Conservation (phyloP, 2,797 vertebrate species). For the Glyptemys insculpta region DNA sequence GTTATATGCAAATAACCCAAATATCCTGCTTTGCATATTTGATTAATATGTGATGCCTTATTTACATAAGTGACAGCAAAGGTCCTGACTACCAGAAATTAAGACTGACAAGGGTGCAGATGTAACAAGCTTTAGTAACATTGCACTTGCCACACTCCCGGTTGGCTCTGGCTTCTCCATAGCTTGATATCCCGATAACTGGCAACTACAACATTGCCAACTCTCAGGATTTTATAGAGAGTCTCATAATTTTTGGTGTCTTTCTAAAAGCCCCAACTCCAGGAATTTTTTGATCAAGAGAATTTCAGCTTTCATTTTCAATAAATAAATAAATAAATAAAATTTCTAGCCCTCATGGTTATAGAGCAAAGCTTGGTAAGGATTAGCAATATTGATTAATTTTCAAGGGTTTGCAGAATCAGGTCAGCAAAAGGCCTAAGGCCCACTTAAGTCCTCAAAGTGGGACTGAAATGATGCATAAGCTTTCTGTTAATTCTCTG, state of each 20-base stretch:
- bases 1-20: background rate
- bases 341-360: accelerated
- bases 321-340: background rate
- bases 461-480: background rate
- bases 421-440: background rate
- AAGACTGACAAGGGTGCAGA: background rate
- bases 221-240: background rate
- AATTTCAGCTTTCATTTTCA: background rate
- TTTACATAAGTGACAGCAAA: background rate
- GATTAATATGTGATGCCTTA: background rate
- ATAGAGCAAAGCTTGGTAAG: accelerated
- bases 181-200: accelerated
- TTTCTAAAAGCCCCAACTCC: background rate
- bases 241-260: background rate
- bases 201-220: background rate
- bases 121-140: accelerated
- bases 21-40: background rate
- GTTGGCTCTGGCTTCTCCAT: background rate
- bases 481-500: background rate
- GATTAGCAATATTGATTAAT: background rate
- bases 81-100: background rate
- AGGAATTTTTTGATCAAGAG: background rate
- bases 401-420: background rate
- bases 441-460: background rate
- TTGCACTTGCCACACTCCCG: background rate